A percentile compares a stretch with the other conserved stretches of the same genome.
Conservation (phyloP, 2,797 vertebrate genomes). For the Rhincodon typus region DNA sequence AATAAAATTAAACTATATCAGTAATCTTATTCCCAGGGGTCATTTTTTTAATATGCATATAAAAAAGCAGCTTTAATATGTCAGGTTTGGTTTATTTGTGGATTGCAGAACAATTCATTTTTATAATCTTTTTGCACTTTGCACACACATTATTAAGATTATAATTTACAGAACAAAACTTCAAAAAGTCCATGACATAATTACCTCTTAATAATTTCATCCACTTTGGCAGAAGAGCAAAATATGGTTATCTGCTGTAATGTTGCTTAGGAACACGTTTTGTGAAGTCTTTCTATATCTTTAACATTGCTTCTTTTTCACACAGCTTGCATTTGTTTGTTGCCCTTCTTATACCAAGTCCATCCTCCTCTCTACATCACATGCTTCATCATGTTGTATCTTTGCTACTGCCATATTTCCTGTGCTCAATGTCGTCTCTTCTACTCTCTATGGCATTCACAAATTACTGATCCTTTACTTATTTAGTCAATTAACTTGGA, state of each 20-base stretch:
- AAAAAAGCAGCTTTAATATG: slow-evolving; percentile 36
- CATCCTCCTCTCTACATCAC: background rate
- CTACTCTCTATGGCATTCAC: background rate
- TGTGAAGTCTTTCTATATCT: background rate
- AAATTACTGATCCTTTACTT: background rate
- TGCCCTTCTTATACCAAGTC: background rate
- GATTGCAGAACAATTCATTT: slow-evolving; percentile 32
- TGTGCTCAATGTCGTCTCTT: background rate
- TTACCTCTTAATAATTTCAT: background rate
- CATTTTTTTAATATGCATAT: slow-evolving; percentile 36
- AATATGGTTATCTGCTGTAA: background rate
- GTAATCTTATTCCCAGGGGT: slow-evolving; percentile 36
- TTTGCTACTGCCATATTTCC: background rate
- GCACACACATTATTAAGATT: slow-evolving; percentile 1
- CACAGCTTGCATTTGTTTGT: background rate
- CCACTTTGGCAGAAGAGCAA: background rate
- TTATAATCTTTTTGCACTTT: slow-evolving; percentile 27
- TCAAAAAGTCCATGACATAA: background rate
- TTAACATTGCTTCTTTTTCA: background rate
- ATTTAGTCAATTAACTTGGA: background rate
- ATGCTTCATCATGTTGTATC: background rate
- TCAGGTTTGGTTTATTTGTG: slow-evolving; percentile 34
- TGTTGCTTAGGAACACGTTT: background rate
- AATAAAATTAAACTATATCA: slow-evolving; percentile 38
- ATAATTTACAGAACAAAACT: slow-evolving; percentile 5